Evolutionary conservation across 2,113 vertebrate species (phyloP).

Genomic region (Cynocephalus volans): DNA sequence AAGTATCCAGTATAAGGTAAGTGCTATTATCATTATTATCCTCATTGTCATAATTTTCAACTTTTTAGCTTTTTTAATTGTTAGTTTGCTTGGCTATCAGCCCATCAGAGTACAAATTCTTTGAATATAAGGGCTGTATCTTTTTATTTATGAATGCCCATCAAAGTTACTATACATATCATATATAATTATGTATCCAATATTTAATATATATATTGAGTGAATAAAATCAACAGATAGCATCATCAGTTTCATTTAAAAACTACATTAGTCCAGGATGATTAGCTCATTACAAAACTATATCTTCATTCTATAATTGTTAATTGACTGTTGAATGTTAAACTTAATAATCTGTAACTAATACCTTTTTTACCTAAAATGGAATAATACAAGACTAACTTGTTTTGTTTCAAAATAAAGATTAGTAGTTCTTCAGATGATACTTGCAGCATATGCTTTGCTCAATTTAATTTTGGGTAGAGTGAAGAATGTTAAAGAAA

Average conservation of each 20-base stretch:
- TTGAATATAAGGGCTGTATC: neutral
- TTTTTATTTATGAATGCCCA: constrained; percentile 37
- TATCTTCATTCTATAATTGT: neutral
- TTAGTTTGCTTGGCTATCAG: constrained; percentile 12
- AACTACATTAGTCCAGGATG: neutral
- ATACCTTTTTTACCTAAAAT: constrained; percentile 20
- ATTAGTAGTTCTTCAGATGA: constrained; percentile 29
- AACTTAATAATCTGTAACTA: constrained; percentile 48
- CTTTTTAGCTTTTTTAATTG: constrained; percentile 25
- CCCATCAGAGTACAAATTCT: constrained; percentile 20
- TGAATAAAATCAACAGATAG: constrained; percentile 25
- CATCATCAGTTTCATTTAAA: constrained; percentile 13
- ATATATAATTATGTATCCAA: neutral
- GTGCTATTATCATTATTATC: neutral
- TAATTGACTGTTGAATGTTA: constrained; percentile 7
- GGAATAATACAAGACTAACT: constrained; percentile 22
- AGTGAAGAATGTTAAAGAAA: constrained; percentile 3
- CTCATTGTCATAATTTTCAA: constrained; percentile 32
- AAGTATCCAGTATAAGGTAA: constrained; percentile 30
- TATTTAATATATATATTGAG: neutral
- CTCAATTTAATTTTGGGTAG: constrained; percentile 49
- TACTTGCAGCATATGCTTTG: neutral
- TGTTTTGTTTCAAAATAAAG: constrained; percentile 52
- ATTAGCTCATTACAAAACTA: constrained; percentile 43
- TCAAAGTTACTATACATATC: constrained; percentile 4